Evolutionary conservation across 2,113 vertebrate species (phyloP), one percentile per base, ranked within the genome.

Genomic region (Silurus meridionalis): DNA sequence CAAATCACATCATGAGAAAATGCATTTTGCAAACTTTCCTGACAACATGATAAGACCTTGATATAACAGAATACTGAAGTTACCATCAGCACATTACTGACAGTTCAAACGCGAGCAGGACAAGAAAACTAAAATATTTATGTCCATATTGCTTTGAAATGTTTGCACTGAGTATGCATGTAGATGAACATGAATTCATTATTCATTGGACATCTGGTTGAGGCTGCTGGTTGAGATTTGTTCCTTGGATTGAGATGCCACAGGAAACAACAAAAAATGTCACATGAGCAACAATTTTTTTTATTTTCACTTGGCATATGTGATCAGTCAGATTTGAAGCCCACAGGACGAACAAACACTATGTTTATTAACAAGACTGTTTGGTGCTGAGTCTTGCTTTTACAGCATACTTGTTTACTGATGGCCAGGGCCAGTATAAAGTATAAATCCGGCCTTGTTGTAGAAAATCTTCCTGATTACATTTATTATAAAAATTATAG

Each of bases 191-290:
- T 28, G 13, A 57, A 78, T 60, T 17, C 8, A 80, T 60, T 80
- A 61, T 61, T 80, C 57, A 80, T 58, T 28, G 17, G 55, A 37
- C 78, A 80, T 60, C 57, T 80, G 78, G 9, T 48, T 61, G 28
- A 10, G 57, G 61, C 78, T 21, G 37, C 37, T 37, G 37, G 37
- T 37, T 37, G 37, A 46, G 17, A 46, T 60, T 61, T 80, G 28
- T 60, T 15, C 17, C 6, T 46, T 46, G 15, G 23, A 80, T 17
- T 46, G 57, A 28, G 58, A 80, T 58, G n/a, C 4, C 1, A 61
- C 6, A 2, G 28, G 9, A 46, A 80, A 17, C 28, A 80, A 80
- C 58, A 13, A 46, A 61, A 25, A 79, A 48, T 46, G 17, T 60
- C 57, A 37, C 1, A 2, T 80, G 21, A 46, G n/a, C 53, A 11